Percentiles rank a stretch among this genome's conserved stretches.
phyloP scores from a whole-genome alignment of 2,888 invertebrate species.

The Stenichneumon culpator region DNA sequence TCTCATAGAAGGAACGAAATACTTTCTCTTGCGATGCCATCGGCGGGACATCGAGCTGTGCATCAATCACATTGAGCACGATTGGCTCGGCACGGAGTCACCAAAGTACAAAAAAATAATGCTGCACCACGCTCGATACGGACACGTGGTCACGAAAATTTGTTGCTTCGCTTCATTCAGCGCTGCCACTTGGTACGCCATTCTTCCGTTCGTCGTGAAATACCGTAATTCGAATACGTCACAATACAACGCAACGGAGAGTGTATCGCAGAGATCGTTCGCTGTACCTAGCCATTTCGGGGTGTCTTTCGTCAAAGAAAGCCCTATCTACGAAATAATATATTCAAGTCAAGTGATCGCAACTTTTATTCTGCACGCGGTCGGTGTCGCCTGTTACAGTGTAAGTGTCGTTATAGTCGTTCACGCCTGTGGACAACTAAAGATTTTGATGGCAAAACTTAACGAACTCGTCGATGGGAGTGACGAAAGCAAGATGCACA shows the following conservation, averaged over 20 bases:
- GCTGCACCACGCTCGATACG: constrained; percentile 70
- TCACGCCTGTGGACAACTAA: constrained; percentile 79
- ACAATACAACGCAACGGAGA: constrained; percentile 47
- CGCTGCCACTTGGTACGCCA: constrained; percentile 66
- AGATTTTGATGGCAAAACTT: constrained; percentile 73
- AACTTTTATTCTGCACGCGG: constrained; percentile 75
- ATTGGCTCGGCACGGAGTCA: constrained; percentile 68
- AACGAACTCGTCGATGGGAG: constrained; percentile 61
- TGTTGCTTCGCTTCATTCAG: constrained; percentile 69
- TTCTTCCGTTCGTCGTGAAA: constrained; percentile 37
- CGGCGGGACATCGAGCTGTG: constrained; percentile 67
- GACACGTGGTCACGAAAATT: constrained; percentile 68
- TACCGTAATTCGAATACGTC: constrained; percentile 14
- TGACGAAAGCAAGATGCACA: background rate
- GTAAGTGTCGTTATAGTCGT: constrained; percentile 77
- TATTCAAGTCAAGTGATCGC: constrained; percentile 74
- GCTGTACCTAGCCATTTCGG: constrained; percentile 71
- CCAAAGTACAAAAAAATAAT: constrained; percentile 68
- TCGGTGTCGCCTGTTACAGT: constrained; percentile 75
- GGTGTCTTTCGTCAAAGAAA: constrained; percentile 69
- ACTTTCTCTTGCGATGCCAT: constrained; percentile 34
- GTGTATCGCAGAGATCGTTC: constrained; percentile 68
- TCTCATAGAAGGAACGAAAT: constrained; percentile 72
- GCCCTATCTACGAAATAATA: constrained; percentile 76
- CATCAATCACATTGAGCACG: constrained; percentile 69